Base-by-base conservation (phyloP, 2,888 invertebrate genomes). In the Epinotia ramella region DNA sequence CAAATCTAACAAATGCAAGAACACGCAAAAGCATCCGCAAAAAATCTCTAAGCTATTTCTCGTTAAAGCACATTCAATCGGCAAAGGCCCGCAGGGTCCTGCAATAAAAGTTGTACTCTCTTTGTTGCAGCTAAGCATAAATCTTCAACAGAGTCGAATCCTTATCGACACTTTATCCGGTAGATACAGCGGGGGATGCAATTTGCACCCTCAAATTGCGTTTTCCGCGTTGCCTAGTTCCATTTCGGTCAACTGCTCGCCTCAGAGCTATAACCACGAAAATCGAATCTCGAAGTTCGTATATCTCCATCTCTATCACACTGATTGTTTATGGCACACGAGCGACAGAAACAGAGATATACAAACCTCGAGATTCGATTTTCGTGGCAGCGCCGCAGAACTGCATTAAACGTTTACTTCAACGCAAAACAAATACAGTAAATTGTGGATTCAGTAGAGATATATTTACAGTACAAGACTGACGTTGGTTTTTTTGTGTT, bases 191-290 rank as follows among this genome's bases (percentile, higher is more conserved):
- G 80, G 75, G 78, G 78, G 81, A 86, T 87, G 85, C 86, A 87
- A 88, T 88, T 88, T 86, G 82, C 82, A 79, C 77, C 84, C 81
- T 80, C 81, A 84, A 87, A 87, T 86, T 86, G 83, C 81, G 76
- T 86, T 88, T 84, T 76, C 83, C 79, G 72, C 77, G 78, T 82
- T 81, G 79, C 78, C 81, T 81, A 77, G 79, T 81, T 80, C 78
- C 79, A 82, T 84, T 86, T 82, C 80, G 82, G 84, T 83, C 83
- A 84, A 82, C 83, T 81, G 76, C 70, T 76, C 59, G 62, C 20
- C 62, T 28, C 65, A 59, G 24, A 28, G 3, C 24, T 28, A 28
- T 28, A 28, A 28, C 24, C 24, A 28, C 24, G 3, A 28, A 28
- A 28, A 2, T 28, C 24, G 24, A 28, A 28, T 2, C 24, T 28